phyloP scores from a whole-genome alignment of 2,797 vertebrate genomes.

The Acanthurus lineatus region DNA sequence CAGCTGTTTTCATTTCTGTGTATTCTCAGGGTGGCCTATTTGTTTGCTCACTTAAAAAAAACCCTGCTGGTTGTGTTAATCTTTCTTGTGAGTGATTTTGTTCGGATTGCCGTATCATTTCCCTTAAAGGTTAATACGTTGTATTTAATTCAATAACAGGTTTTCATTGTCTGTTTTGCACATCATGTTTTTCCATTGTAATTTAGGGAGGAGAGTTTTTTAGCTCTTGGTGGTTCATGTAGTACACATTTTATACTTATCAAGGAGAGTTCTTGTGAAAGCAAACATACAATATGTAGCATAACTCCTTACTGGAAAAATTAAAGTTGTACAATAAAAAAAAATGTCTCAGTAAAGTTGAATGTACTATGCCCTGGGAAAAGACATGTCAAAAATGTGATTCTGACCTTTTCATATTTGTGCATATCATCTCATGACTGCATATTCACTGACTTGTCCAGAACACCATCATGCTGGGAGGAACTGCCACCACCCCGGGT shows the following conservation, averaged over 20 bases:
- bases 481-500: slow-evolving; percentile 85
- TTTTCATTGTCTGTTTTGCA: background rate
- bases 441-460: slow-evolving; percentile 47
- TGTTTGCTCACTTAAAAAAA: slow-evolving; percentile 22
- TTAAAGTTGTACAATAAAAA: background rate
- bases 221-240: no score
- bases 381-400: slow-evolving; percentile 17
- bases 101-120: slow-evolving; percentile 24
- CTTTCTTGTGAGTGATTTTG: background rate
- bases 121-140: background rate
- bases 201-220: background rate
- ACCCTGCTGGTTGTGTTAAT: slow-evolving; percentile 6
- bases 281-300: background rate
- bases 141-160: slow-evolving; percentile 4
- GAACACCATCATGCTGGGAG: slow-evolving; percentile 90
- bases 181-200: background rate
- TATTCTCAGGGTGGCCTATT: background rate
- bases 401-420: slow-evolving; percentile 35
- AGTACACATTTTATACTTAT: background rate
- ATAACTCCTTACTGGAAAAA: background rate
- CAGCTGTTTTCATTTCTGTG: background rate
- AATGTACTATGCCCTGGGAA: background rate
- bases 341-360: background rate
- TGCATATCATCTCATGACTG: slow-evolving; percentile 12
- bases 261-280: background rate